These are phyloP conservation scores for Anabas testudineus DNA, from an alignment of 2,797 vertebrate species.

Conservation along the genomic window DNA sequence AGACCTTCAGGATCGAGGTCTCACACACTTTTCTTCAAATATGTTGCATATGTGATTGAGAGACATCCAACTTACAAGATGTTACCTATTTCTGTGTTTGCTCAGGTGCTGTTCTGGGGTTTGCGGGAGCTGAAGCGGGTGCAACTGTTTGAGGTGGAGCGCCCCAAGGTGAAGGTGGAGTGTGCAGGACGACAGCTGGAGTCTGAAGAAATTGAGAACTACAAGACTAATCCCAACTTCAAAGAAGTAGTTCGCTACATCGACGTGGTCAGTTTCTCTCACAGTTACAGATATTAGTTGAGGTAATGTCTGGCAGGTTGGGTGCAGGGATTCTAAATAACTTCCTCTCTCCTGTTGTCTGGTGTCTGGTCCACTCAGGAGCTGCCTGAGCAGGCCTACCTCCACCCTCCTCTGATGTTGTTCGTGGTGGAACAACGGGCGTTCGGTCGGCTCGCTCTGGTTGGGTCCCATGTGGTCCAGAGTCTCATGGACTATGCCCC, in stretches of 20 bases:
- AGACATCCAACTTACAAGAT: neutral
- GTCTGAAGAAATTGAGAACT: conserved; percentile 90
- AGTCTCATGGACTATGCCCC: conserved; percentile 89
- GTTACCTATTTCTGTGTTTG: neutral
- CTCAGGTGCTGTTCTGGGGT: conserved; percentile 95
- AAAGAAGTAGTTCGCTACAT: conserved; percentile 89
- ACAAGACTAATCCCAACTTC: conserved; percentile 90
- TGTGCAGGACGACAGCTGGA: conserved; percentile 90
- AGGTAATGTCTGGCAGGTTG: neutral
- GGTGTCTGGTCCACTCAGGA: conserved; percentile 80
- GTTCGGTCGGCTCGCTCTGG: conserved; percentile 89
- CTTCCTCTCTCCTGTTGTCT: neutral
- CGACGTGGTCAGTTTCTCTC: conserved; percentile 88
- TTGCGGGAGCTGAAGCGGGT: conserved; percentile 91
- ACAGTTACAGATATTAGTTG: neutral
- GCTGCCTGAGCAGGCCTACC: conserved; percentile 91
- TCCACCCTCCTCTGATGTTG: conserved; percentile 94
- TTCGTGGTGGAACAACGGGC: conserved; percentile 92
- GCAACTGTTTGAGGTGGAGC: conserved; percentile 93
- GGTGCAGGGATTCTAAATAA: neutral
- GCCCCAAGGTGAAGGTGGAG: conserved; percentile 91
- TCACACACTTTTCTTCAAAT: neutral
- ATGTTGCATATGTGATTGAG: neutral
- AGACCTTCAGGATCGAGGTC: conserved; percentile 94
- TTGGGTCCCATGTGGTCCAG: conserved; percentile 90